phyloP scores from a whole-genome alignment of 2,113 vertebrate genomes.

The Odocoileus hemionus region DNA sequence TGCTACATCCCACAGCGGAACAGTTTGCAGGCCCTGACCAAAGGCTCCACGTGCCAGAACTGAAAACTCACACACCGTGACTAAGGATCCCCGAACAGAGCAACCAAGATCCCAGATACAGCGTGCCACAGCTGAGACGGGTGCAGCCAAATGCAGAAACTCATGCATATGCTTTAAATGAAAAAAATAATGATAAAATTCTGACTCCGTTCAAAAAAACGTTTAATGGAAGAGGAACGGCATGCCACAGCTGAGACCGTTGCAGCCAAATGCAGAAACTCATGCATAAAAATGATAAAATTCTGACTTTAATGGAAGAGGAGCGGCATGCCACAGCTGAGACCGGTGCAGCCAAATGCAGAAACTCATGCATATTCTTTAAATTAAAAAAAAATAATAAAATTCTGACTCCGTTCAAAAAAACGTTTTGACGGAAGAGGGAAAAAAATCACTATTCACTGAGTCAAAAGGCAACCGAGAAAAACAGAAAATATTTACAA shows the following conservation, averaged over 20 bases:
- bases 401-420: neutral
- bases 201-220: no score
- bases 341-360: neutral
- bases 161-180: neutral
- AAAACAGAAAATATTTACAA: neutral
- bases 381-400: neutral
- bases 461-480: neutral
- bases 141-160: neutral
- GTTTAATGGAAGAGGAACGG: no score
- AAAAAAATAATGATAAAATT: neutral
- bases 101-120: accelerated
- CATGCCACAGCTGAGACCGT: no score
- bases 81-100: accelerated
- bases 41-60: accelerated
- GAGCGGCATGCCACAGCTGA: neutral
- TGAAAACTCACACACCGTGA: neutral
- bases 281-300: no score
- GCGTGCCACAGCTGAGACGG: neutral
- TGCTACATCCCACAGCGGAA: accelerated
- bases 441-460: neutral
- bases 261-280: no score
- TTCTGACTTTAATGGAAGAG: no score
- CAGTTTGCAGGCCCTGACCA: accelerated
- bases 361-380: neutral
- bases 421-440: neutral